A percentile compares a stretch with the other conserved stretches of the same genome.
Conservation (phyloP, 2,797 vertebrate genomes). For the Pseudopleuronectes americanus region DNA sequence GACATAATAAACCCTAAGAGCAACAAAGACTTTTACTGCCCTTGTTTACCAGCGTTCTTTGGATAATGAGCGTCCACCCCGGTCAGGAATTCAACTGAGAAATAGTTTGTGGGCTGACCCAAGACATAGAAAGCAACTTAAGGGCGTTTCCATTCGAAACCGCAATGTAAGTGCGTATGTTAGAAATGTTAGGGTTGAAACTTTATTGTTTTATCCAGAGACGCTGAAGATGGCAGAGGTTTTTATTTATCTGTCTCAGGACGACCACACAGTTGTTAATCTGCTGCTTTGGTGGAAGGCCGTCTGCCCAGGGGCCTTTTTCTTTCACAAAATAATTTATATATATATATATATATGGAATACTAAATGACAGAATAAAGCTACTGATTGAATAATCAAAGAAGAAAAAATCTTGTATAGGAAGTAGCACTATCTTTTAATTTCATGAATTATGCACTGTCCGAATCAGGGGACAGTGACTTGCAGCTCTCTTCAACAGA, state of each 20-base stretch:
- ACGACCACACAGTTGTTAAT: neutral
- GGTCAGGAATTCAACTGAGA: slow-evolving; percentile 48
- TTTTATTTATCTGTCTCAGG: no score
- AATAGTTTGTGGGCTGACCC: slow-evolving; percentile 26
- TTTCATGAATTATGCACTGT: no score
- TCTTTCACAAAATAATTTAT: no score
- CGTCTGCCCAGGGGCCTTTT: no score
- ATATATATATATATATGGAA: no score
- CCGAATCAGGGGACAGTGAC: no score
- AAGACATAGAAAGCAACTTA: neutral
- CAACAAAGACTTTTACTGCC: slow-evolving; percentile 30
- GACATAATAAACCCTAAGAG: slow-evolving; percentile 4
- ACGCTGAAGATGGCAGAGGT: neutral
- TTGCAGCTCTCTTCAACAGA: no score
- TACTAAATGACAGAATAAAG: no score
- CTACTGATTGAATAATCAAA: no score
- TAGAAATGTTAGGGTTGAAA: neutral
- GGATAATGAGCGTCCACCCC: slow-evolving; percentile 42
- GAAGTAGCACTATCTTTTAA: no score
- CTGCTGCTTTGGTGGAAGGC: neutral
- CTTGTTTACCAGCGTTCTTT: slow-evolving; percentile 70
- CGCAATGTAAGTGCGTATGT: neutral
- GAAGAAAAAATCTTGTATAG: no score
- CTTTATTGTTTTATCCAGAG: neutral
- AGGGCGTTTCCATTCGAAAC: slow-evolving; percentile 4